Evolutionary conservation across 2,797 vertebrate genomes (phyloP).

Genomic region (Helostoma temminkii): DNA sequence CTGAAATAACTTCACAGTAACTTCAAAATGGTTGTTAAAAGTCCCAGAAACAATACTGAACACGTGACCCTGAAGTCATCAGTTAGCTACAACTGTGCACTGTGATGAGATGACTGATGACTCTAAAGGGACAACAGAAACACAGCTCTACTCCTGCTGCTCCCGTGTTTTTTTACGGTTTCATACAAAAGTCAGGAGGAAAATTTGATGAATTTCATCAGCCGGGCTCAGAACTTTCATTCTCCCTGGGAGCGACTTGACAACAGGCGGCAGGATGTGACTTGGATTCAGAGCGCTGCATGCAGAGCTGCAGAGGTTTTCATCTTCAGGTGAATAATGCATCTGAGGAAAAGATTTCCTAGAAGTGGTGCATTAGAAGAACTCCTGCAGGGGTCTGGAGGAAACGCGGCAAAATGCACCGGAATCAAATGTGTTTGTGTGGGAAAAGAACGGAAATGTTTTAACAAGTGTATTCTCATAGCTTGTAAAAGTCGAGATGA

Average conservation of each 20-base stretch:
- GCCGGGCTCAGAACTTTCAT: conserved; percentile 14
- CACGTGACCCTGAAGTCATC: background rate
- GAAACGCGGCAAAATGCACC: background rate
- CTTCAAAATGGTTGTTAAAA: background rate
- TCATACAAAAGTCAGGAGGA: background rate
- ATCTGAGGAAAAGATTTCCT: conserved; percentile 19
- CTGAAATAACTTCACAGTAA: background rate
- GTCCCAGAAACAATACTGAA: background rate
- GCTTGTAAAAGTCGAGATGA: conserved; percentile 10
- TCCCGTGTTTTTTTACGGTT: conserved; percentile 12
- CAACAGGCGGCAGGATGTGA: conserved; percentile 32
- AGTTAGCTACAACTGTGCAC: background rate
- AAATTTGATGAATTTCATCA: conserved; percentile 23
- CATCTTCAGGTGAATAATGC: conserved; percentile 44
- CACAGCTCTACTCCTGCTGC: background rate
- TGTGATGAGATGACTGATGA: background rate
- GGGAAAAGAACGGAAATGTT: conserved; percentile 19
- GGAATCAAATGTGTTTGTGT: conserved; percentile 1
- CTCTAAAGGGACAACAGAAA: background rate
- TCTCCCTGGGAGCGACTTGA: conserved; percentile 9
- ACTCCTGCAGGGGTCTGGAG: background rate
- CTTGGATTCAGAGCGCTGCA: conserved; percentile 26
- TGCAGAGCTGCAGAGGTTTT: conserved; percentile 5
- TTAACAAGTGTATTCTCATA: conserved; percentile 11
- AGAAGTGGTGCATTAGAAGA: background rate